Evolutionary conservation across 64 coral and sea anemone species (phyloP).

Genomic region (Stylophora pistillata): DNA sequence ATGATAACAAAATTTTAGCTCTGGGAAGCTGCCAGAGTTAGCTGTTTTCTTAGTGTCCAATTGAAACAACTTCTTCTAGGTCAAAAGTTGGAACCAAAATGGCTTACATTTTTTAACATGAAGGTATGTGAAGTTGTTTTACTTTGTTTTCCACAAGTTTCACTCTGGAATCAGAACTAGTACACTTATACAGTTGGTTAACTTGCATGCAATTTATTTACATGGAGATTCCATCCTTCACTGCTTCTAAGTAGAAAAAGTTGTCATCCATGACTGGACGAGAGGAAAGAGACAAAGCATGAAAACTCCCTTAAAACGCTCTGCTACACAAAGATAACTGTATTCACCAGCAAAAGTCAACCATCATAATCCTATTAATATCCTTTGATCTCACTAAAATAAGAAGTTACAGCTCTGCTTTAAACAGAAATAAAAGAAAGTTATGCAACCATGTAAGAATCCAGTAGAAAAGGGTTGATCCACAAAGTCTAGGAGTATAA

Average conservation of each 20-base stretch:
- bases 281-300: constrained; percentile 1
- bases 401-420: neutral
- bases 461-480: neutral
- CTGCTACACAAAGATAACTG: constrained; percentile 10
- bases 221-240: constrained; percentile 40
- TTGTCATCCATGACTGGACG: constrained; percentile 29
- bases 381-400: neutral
- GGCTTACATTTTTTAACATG: constrained; percentile 26
- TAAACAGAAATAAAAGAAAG: neutral
- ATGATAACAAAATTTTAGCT: constrained; percentile 25
- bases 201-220: constrained; percentile 39
- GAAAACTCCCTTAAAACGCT: neutral
- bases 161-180: neutral
- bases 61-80: neutral
- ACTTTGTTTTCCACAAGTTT: neutral
- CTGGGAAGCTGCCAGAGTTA: constrained; percentile 3
- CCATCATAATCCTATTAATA: too few relatives aligned
- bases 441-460: neutral
- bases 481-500: neutral
- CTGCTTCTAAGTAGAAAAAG: constrained; percentile 41
- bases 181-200: neutral
- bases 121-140: constrained; percentile 14
- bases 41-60: neutral
- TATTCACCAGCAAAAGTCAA: neutral
- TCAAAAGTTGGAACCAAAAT: constrained; percentile 3